Evolutionary conservation across 1,140 invertebrate genomes (phyloP).

Genomic region (Ladona fulva): DNA sequence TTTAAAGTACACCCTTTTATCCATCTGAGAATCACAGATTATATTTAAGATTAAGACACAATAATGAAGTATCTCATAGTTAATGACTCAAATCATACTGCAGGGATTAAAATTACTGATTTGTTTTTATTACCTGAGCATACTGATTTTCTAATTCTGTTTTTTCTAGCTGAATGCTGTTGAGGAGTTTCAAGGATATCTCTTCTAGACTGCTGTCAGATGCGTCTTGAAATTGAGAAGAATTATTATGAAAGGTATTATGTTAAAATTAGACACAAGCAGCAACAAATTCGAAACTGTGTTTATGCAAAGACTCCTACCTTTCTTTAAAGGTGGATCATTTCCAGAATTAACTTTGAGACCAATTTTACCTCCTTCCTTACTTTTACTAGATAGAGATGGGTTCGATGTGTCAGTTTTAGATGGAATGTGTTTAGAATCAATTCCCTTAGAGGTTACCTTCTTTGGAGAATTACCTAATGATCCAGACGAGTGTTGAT

Average conservation of each 20-base stretch:
- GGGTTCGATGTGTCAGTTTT: conserved; percentile 40
- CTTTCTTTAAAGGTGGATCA: too few relatives aligned
- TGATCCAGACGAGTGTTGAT: conserved; percentile 32
- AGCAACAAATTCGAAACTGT: background rate
- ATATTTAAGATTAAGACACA: too few relatives aligned
- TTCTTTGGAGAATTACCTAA: conserved; percentile 29
- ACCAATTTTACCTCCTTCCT: too few relatives aligned
- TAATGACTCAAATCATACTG: too few relatives aligned
- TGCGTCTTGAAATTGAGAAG: conserved; percentile 26
- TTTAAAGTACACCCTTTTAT: too few relatives aligned
- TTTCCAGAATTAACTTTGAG: too few relatives aligned
- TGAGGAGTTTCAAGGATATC: conserved; percentile 60
- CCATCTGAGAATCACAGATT: too few relatives aligned
- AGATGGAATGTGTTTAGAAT: conserved; percentile 47
- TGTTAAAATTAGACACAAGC: conserved; percentile 17
- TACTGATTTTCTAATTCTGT: conserved; percentile 55
- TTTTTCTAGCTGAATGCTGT: conserved; percentile 55
- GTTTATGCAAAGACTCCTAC: too few relatives aligned
- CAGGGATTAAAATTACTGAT: too few relatives aligned
- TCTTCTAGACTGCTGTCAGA: conserved; percentile 61
- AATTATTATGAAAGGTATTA: background rate
- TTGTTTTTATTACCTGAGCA: conserved; percentile 35
- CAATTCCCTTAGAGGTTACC: conserved; percentile 21
- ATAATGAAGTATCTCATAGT: too few relatives aligned
- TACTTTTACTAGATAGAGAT: background rate